A percentile compares a stretch with the other conserved stretches of the same genome.
These are phyloP conservation scores for Pyralis farinalis DNA, from an alignment of 2,888 invertebrate genomes.

Conservation along the genomic window DNA sequence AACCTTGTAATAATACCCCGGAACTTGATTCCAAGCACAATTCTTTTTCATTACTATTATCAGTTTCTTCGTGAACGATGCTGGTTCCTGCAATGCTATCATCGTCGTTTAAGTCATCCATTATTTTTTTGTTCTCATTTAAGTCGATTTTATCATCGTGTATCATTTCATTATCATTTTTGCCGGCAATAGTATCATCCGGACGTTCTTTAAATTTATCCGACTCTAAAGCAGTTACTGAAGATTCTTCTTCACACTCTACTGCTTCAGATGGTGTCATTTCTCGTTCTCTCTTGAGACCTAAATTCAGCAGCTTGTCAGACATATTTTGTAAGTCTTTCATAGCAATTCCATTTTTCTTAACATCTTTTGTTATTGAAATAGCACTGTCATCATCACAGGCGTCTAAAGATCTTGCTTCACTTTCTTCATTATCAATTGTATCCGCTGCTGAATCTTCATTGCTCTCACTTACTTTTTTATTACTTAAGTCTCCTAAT, in stretches of 20 bases:
- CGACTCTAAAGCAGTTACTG: background rate
- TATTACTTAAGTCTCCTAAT: conserved; percentile 31
- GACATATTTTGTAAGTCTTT: conserved; percentile 56
- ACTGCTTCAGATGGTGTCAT: background rate
- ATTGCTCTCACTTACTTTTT: conserved; percentile 4
- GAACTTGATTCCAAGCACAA: background rate
- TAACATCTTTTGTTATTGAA: conserved; percentile 7
- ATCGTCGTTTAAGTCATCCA: background rate
- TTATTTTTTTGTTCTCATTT: background rate
- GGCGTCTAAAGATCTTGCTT: conserved; percentile 6
- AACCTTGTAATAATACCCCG: too few relatives aligned
- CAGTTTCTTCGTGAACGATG: background rate
- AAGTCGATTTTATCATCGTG: background rate
- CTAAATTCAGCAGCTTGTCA: conserved; percentile 40
- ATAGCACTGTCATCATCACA: conserved; percentile 2
- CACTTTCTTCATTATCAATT: conserved; percentile 2
- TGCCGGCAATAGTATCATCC: background rate
- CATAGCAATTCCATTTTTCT: conserved; percentile 19
- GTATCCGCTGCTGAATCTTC: conserved; percentile 1
- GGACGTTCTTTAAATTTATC: background rate
- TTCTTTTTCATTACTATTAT: background rate
- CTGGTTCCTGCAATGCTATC: background rate
- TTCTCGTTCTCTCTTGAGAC: conserved; percentile 10
- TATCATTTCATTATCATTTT: background rate
- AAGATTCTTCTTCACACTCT: conserved; percentile 8